Base-by-base conservation (phyloP, 2,888 invertebrate species). In the Pomacea canaliculata region DNA sequence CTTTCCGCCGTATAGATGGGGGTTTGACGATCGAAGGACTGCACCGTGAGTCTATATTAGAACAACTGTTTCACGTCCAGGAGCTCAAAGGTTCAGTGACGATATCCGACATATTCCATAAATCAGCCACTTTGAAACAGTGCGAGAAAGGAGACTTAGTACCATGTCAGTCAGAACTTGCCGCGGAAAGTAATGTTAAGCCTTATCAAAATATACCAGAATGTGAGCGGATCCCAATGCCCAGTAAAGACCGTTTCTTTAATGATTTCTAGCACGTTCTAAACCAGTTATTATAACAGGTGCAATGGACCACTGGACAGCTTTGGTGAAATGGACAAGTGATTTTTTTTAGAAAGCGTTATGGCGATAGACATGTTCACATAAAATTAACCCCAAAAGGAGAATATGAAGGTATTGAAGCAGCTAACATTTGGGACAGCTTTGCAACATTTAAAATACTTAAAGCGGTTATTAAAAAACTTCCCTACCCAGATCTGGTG, bases 381-480 rank as follows among this genome's bases (percentile, higher is more conserved):
- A 84, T 89, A 10, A 89, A 89, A 80, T 70, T 89, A 37, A 87
- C 89, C 27, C 87, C 89, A 46, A 78, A 80, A 70, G 88, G 88
- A 46, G 85, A 89, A 71, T 89, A 83, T 81, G 90, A 89, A 83
- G 90, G 90, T 10, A 87, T 90, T 19, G 90, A 90, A 80, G 77
- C 79, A 37, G 85, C 83, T 62, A 62, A 79, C 10, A 46, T 85
- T 8, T 90, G 90, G 89, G 86, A 89, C 71, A 82, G 82, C 72
- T 84, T 79, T 78, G 74, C 80, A 19, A 78, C 78, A 9, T 87
- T 89, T 75, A 73, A 81, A 66, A 88, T 90, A 72, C 90, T 90
- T 46, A 46, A 73, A 23, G 63, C 77, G 46, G 89, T 90, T 7
- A 68, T 74, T 27, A 49, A 80, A n/a, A 82, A 89, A 70, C 80